Conservation (phyloP, 2,113 vertebrate genomes). For the Xiphophorus couchianus region DNA sequence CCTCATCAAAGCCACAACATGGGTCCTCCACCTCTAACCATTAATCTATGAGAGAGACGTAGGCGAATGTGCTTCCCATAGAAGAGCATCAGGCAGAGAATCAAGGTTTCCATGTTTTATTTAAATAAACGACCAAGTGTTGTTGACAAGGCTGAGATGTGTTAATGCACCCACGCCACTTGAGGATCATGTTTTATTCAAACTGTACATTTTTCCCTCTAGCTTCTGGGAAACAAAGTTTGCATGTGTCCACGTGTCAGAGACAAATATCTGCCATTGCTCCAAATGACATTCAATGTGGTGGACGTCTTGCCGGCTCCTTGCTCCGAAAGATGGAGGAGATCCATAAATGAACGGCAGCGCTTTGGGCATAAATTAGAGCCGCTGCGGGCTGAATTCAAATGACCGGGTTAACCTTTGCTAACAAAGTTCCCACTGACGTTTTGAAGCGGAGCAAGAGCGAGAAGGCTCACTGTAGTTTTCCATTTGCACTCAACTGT, state of each 20-base stretch:
- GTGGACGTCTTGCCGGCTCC: conserved; percentile 17
- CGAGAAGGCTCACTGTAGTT: conserved; percentile 30
- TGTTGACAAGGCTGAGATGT: background rate
- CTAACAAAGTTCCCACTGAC: conserved; percentile 59
- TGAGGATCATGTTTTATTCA: conserved; percentile 9
- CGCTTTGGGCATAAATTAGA: conserved; percentile 65
- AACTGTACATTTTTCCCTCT: background rate
- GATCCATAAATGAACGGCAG: conserved; percentile 54
- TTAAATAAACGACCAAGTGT: conserved; percentile 24
- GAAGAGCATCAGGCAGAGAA: conserved; percentile 44
- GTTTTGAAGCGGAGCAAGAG: conserved; percentile 31
- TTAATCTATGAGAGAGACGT: conserved; percentile 59
- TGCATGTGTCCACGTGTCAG: conserved; percentile 3
- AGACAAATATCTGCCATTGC: conserved; percentile 24
- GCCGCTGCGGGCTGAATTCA: conserved; percentile 54
- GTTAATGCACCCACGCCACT: background rate
- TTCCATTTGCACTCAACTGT: conserved; percentile 33
- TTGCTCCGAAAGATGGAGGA: conserved; percentile 43
- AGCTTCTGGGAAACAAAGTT: background rate
- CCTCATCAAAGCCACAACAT: conserved; percentile 73
- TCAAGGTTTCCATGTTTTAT: conserved; percentile 38
- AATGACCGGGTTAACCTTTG: conserved; percentile 67
- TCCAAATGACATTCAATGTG: conserved; percentile 27
- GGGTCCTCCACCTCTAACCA: conserved; percentile 67
- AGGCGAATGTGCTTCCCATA: conserved; percentile 36